phyloP scores from a whole-genome alignment of 2,113 vertebrate species.

The Xiphophorus couchianus region DNA sequence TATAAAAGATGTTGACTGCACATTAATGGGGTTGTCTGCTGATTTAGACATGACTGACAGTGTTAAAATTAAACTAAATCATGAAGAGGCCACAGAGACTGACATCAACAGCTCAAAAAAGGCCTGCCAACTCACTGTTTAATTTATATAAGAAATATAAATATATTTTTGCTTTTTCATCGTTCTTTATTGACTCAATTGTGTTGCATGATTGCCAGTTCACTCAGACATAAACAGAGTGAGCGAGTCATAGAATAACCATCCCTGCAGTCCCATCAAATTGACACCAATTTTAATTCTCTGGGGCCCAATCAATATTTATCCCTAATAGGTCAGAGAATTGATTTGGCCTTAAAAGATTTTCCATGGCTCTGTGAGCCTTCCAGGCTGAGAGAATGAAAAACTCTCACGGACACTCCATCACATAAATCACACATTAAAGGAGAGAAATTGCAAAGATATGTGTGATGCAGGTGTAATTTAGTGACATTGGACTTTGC shows the following conservation, averaged over 20 bases:
- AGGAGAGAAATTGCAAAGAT: neutral
- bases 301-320: slow-evolving; percentile 14
- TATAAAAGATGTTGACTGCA: slow-evolving; percentile 7
- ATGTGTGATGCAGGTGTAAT: neutral
- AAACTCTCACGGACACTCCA: neutral
- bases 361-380: slow-evolving; percentile 19
- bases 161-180: neutral
- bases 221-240: neutral
- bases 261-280: neutral
- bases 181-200: neutral
- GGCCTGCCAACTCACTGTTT: neutral
- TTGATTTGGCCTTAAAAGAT: slow-evolving; percentile 13
- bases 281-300: slow-evolving; percentile 6
- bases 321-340: slow-evolving; percentile 3
- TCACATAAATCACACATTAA: neutral
- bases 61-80: slow-evolving; percentile 3
- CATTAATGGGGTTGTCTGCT: slow-evolving; percentile 9
- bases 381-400: slow-evolving; percentile 7
- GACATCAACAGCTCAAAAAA: neutral
- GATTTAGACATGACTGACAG: slow-evolving; percentile 29
- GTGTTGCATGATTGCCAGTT: neutral
- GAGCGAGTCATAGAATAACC: neutral
- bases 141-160: neutral
- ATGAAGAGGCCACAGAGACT: neutral
- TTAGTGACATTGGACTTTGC: neutral